Evolutionary conservation across 2,113 vertebrate genomes (phyloP).

Genomic region (Alosa alosa): DNA sequence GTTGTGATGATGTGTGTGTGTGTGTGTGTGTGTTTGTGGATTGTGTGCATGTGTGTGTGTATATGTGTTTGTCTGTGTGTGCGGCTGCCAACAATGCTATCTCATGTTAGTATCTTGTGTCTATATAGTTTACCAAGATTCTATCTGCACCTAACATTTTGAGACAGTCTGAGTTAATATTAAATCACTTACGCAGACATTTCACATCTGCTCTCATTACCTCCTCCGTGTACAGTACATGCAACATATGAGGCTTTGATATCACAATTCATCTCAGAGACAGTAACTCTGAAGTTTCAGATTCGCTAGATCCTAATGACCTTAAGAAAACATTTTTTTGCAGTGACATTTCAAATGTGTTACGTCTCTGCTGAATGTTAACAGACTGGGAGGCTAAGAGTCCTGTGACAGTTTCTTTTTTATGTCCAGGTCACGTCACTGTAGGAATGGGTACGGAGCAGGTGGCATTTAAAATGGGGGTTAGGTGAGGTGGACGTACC

Average conservation of each 20-base stretch:
- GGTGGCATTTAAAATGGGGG: slow-evolving; percentile 62
- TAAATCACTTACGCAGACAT: neutral
- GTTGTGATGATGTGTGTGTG: neutral
- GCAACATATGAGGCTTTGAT: neutral
- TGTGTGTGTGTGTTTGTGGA: neutral
- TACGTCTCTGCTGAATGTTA: neutral
- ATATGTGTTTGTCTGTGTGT: neutral
- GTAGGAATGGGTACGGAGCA: slow-evolving; percentile 14
- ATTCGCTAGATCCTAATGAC: neutral
- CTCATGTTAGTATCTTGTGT: neutral
- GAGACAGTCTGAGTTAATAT: neutral
- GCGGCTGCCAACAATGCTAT: neutral
- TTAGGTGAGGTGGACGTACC: slow-evolving; percentile 76
- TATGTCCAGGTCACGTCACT: neutral
- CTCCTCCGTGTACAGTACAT: neutral
- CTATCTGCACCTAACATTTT: neutral
- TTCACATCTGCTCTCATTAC: neutral
- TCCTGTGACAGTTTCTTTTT: slow-evolving; percentile 2
- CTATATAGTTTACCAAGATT: no score
- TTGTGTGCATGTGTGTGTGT: neutral
- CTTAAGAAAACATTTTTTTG: neutral
- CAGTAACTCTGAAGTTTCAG: neutral
- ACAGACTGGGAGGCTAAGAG: neutral
- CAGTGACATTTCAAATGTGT: neutral
- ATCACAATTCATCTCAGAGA: neutral